Percentiles rank a stretch among this genome's conserved stretches.
Conservation (phyloP, 1,140 invertebrate species). For the Bombus sylvicola region DNA sequence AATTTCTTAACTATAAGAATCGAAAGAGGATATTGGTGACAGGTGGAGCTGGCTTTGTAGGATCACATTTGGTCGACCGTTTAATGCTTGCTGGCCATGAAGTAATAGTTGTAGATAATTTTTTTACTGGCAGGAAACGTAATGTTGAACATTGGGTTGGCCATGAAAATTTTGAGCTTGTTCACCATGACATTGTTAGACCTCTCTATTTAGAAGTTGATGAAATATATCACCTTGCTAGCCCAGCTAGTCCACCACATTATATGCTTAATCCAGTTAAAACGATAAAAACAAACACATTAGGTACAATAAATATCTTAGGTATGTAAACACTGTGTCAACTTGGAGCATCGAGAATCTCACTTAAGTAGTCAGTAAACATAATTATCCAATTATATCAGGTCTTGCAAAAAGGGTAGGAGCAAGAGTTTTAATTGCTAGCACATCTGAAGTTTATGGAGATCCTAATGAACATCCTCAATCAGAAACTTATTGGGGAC, state of each 20-base stretch:
- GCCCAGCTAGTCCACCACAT: conserved; percentile 98
- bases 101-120: conserved; percentile 99
- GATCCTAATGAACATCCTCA: conserved; percentile 99
- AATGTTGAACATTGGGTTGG: conserved; percentile 99
- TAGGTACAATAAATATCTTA: conserved; percentile 99
- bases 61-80: conserved; percentile 97
- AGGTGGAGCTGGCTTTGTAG: conserved; percentile 99
- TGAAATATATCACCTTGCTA: conserved; percentile 99
- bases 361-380: not conserved
- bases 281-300: conserved; percentile 99
- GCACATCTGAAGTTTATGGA: conserved; percentile 99
- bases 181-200: conserved; percentile 99
- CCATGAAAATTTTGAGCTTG: conserved; percentile 99
- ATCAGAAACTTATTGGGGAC: conserved; percentile 98
- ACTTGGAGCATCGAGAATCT: not conserved
- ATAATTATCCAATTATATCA: conserved; percentile 74
- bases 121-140: conserved; percentile 97
- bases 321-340: conserved; percentile 84
- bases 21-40: conserved; percentile 96
- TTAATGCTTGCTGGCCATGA: conserved; percentile 98
- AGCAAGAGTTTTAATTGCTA: conserved; percentile 97
- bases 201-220: conserved; percentile 99
- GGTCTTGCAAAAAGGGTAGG: conserved; percentile 96
- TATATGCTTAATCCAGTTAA: conserved; percentile 99
- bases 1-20: conserved; percentile 94